Evolutionary conservation across 2,888 invertebrate species (phyloP), one percentile per base, ranked within the genome.

Genomic region (Apotomis turbidana): DNA sequence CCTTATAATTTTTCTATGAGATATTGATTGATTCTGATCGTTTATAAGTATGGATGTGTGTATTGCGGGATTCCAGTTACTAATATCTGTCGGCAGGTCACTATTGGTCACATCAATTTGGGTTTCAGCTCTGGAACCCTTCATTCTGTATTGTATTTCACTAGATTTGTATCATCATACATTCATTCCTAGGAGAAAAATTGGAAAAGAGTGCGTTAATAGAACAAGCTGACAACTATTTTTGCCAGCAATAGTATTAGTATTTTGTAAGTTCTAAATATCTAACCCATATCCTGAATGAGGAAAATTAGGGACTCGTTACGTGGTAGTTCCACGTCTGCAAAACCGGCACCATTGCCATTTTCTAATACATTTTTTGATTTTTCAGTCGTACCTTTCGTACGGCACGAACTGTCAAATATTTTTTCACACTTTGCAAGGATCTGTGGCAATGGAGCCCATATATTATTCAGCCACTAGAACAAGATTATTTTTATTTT

Each of bases 1-100:
- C 83, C 91, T 86, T 76, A 90, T 82, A 75, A 91, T 83, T 84
- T 90, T 91, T 52, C 87, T 90, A 78, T 91, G 90, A 71, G 89
- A 84, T 64, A 85, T 77, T 76, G 80, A 78, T 74, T 86, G 83
- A 69, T 79, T 83, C 41, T 68, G 69, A 62, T 71, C 68, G 46
- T 58, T 49, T 78, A 77, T 77, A 61, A 75, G 67, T 41, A 78
- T 73, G 38, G 77, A 71, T 49, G 75, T 78, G 27, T 77, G 79
- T 13, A 64, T 68, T 62, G 72, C 74, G 15, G 76, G 73, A n/a
- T 70, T 76, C 86, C 84, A 85, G 75, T 79, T 79, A 12, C 74
- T 74, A 59, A 68, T 74, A 74, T 70, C 74, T 77, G 12, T 75
- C 74, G 62, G 46, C 55, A 54, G 41, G 51, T 71, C 71, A 15